A percentile compares a stretch with the other conserved stretches of the same genome.
Conservation (phyloP, 2,113 vertebrate genomes). For the Chlamydotis undulata region DNA sequence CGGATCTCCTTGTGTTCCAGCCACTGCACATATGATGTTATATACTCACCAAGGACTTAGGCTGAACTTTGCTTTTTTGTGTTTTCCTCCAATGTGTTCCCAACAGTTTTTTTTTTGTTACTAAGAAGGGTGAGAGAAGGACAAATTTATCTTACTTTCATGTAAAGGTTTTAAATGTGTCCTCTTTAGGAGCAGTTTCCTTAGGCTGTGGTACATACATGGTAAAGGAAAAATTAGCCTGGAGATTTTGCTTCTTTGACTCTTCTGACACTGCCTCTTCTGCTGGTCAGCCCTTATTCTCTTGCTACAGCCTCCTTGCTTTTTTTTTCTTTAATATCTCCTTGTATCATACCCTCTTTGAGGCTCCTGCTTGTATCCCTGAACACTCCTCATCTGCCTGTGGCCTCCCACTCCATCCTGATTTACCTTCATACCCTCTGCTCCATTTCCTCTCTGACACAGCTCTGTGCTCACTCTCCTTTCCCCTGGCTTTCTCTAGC, state of each 20-base stretch:
- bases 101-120: neutral
- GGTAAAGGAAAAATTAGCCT: neutral
- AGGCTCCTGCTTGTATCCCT: neutral
- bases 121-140: neutral
- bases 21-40: neutral
- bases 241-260: neutral
- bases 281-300: neutral
- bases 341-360: neutral
- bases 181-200: neutral
- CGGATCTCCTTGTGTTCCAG: rapidly evolving
- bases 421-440: neutral
- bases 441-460: neutral
- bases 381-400: neutral
- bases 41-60: neutral
- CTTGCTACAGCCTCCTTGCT: neutral
- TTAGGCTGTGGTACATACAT: neutral
- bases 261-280: neutral
- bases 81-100: neutral
- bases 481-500: neutral
- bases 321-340: neutral
- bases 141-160: neutral
- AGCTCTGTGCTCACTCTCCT: neutral
- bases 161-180: neutral
- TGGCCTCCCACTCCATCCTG: neutral
- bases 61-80: neutral